Evolutionary conservation across 2,797 vertebrate genomes (phyloP), one percentile per base, ranked within the genome.

Genomic region (Rhyacichthys aspro): DNA sequence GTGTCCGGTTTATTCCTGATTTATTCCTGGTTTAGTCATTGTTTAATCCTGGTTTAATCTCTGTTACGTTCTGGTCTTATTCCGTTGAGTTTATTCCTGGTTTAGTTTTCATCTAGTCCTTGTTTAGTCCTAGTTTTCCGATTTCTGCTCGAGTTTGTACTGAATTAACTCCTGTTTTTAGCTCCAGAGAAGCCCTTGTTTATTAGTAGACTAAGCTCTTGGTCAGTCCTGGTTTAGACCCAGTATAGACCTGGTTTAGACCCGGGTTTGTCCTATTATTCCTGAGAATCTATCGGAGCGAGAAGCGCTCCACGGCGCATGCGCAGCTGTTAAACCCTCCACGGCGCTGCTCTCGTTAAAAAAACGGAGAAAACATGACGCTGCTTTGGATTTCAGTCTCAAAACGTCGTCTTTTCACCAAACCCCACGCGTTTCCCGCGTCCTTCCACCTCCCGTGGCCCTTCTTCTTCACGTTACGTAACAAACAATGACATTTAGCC

Each of bases 351-450:
- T 28, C 23, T 28, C 23, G 23, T 28, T 28, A 28, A 28, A 28
- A 28, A 28, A 28, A 7, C 7, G 14, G n/a, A 9, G 46, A 48
- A 48, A 48, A 48, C 46, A 33, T 48, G 46, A 48, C 46, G 46
- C n/a, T 33, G n/a, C 23, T 48, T 48, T 33, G 0, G 28, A 3
- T 33, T 32, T 4, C 23, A 8, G 23, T 23, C 28, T 48, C 7
- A 0, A 48, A 48, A 15, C 45, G 12, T n/a, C 45, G 23, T 16
- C 3, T 48, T 48, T 48, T 9, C 4, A 2, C 8, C 14, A 1
- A 28, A 28, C 23, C 23, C 23, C 23, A 5, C 44, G 17, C 6
- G 7, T 28, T 28, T 28, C 23, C 23, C 23, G 45, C 23, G 19
- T n/a, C 18, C 45, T 7, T 14, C 8, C 19, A 12, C 46, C 14